These are phyloP conservation scores for Catharus minimus DNA, from an alignment of 2,113 vertebrate genomes.

Conservation along the genomic window DNA sequence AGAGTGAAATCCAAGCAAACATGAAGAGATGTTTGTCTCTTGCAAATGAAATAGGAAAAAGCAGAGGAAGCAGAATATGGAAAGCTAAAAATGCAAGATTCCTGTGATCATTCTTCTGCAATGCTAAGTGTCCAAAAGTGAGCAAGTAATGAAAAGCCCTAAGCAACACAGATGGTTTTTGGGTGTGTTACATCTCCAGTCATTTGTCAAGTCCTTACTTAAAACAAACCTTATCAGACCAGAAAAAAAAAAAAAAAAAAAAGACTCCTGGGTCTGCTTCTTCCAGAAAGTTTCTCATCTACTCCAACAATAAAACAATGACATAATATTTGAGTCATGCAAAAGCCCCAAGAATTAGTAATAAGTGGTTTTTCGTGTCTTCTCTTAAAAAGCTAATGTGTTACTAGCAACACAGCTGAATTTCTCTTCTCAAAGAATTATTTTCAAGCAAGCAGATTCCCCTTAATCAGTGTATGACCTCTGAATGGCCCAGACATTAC, in stretches of 20 bases:
- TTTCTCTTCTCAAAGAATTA: background rate
- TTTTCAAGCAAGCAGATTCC: background rate
- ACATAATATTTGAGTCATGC: background rate
- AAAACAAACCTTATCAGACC: background rate
- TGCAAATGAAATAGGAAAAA: background rate
- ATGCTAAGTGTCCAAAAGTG: background rate
- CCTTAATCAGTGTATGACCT: background rate
- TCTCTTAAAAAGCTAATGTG: background rate
- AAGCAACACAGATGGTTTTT: background rate
- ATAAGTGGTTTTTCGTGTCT: background rate
- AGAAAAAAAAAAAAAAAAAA: background rate
- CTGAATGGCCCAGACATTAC: conserved; percentile 35
- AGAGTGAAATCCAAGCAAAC: background rate
- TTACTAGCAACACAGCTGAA: background rate
- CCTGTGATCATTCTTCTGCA: background rate
- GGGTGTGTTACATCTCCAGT: too few relatives aligned
- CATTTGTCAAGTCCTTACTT: background rate
- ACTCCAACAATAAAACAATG: background rate
- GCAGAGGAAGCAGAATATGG: background rate
- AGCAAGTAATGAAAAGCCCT: background rate
- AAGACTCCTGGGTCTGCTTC: background rate
- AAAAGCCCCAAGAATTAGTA: background rate
- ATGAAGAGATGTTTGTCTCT: background rate
- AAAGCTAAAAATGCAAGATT: background rate
- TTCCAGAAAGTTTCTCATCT: background rate